These are phyloP conservation scores for Bombyx huttoni DNA, from an alignment of 2,888 invertebrate genomes.

Conservation along the genomic window DNA sequence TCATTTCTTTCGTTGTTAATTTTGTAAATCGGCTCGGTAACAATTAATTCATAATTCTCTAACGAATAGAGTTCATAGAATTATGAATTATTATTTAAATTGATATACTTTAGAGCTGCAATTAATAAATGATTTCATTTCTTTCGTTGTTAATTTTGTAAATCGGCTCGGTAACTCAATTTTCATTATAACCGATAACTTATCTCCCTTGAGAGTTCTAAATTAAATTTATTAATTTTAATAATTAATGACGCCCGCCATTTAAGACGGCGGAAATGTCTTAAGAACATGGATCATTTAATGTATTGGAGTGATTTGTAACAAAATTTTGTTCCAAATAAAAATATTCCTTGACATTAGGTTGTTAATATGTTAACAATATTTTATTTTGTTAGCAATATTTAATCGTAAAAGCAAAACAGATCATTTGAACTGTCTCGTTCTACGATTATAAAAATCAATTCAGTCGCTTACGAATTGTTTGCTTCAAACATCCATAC, in stretches of 20 bases:
- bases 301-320: not conserved
- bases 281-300: not conserved
- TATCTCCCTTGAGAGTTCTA: constrained; percentile 28
- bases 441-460: too few relatives aligned
- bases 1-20: too few relatives aligned
- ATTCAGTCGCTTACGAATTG: too few relatives aligned
- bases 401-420: too few relatives aligned
- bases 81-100: too few relatives aligned
- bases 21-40: constrained; percentile 20
- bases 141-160: not conserved
- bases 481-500: too few relatives aligned
- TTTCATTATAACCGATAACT: constrained; percentile 36
- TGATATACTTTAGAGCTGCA: too few relatives aligned
- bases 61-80: not conserved
- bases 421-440: too few relatives aligned
- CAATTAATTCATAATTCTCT: constrained; percentile 1
- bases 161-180: constrained; percentile 22
- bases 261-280: not conserved
- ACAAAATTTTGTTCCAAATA: not conserved
- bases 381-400: too few relatives aligned
- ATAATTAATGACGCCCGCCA: constrained; percentile 32
- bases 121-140: too few relatives aligned
- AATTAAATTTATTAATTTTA: constrained; percentile 46
- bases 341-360: not conserved
- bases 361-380: too few relatives aligned